Conservation (phyloP, 30 jellyfish, hydroid and myxozoan species). For the Pelagia noctiluca region DNA sequence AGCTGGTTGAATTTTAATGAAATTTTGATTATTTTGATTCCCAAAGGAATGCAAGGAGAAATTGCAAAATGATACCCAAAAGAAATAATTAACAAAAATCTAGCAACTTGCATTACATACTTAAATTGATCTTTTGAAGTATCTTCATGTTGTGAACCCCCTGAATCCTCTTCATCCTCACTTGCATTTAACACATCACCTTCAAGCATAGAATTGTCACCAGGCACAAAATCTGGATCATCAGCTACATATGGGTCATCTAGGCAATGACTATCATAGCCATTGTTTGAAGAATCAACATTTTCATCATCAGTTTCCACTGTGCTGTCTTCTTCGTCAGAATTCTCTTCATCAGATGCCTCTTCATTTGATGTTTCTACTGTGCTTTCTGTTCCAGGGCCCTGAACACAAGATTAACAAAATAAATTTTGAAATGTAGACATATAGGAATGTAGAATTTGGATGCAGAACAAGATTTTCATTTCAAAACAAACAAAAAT, state of each 20-base stretch:
- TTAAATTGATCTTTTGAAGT: background rate
- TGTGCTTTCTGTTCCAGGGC: background rate
- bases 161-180: constrained; percentile 15
- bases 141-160: constrained; percentile 5
- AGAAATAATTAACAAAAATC: too few relatives aligned
- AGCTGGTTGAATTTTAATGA: too few relatives aligned
- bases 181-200: background rate
- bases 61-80: too few relatives aligned
- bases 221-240: too few relatives aligned
- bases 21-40: too few relatives aligned
- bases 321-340: background rate
- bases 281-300: background rate
- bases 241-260: too few relatives aligned
- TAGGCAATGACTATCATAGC: too few relatives aligned
- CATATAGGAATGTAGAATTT: background rate
- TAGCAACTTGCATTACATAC: too few relatives aligned
- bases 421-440: background rate
- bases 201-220: background rate
- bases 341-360: background rate
- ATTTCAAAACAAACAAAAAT: too few relatives aligned
- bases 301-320: background rate
- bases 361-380: background rate
- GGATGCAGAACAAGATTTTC: too few relatives aligned
- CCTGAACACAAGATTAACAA: background rate
- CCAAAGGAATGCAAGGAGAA: too few relatives aligned